These are phyloP conservation scores for Ashinkailepas kermadecensis DNA, from an alignment of 2,888 invertebrate genomes.

Conservation along the genomic window DNA sequence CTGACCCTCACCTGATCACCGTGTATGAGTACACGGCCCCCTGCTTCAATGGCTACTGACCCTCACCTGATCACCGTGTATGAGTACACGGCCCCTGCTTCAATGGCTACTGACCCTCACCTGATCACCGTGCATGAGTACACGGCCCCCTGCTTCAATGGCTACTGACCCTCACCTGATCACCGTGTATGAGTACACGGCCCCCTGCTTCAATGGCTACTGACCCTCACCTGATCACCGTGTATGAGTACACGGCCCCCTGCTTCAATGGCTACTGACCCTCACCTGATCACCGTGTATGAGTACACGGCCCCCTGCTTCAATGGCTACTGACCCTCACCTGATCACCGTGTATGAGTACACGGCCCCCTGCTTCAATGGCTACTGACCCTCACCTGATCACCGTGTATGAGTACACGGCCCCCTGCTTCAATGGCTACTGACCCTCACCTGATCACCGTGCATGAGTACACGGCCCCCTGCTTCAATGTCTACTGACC, in stretches of 20 bases:
- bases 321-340: constrained; percentile 32
- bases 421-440: constrained; percentile 35
- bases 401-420: constrained; percentile 38
- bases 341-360: constrained; percentile 39
- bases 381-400: constrained; percentile 35
- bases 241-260: constrained; percentile 38
- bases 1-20: constrained; percentile 35
- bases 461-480: constrained; percentile 38
- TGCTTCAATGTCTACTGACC: constrained; percentile 24
- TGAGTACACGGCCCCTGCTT: constrained; percentile 36
- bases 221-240: constrained; percentile 36
- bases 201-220: constrained; percentile 35
- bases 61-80: constrained; percentile 38
- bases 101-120: constrained; percentile 32
- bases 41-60: constrained; percentile 32
- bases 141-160: constrained; percentile 35
- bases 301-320: constrained; percentile 36
- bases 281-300: constrained; percentile 38
- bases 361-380: constrained; percentile 35
- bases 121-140: constrained; percentile 39
- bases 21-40: constrained; percentile 38
- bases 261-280: constrained; percentile 31
- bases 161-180: constrained; percentile 35
- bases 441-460: constrained; percentile 36
- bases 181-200: constrained; percentile 38